Evolutionary conservation across 2,113 vertebrate species (phyloP).

Genomic region (Apodemus speciosus): DNA sequence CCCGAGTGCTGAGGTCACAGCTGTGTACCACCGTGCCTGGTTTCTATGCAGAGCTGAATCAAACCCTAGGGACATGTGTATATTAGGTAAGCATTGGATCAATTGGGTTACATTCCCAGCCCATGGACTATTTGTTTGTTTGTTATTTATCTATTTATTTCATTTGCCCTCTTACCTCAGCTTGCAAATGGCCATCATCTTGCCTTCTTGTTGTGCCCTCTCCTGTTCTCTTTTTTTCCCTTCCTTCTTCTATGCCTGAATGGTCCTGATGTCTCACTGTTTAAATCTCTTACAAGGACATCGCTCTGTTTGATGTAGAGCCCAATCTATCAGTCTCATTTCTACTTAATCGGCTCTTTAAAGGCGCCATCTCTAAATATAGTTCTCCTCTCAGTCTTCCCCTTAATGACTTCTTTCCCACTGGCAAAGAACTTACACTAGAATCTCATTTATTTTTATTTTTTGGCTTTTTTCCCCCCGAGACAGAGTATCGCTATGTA

Average conservation of each 20-base stretch:
- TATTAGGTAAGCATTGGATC: neutral
- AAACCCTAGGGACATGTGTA: neutral
- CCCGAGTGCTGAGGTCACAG: neutral
- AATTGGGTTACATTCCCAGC: neutral
- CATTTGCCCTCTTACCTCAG: neutral
- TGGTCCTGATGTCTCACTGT: neutral
- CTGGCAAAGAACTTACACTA: neutral
- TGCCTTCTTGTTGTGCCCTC: neutral
- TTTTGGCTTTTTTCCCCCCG: neutral
- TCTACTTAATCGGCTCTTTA: constrained; percentile 10
- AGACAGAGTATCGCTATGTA: neutral
- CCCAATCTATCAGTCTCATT: neutral
- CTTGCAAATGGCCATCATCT: neutral
- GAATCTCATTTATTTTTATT: neutral
- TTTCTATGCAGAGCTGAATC: neutral
- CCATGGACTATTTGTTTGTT: neutral
- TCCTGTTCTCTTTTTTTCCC: neutral
- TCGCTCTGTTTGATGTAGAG: neutral
- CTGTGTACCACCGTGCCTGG: too few species aligned
- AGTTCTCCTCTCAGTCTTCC: neutral
- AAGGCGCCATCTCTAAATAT: neutral
- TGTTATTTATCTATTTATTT: neutral
- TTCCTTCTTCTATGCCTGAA: neutral
- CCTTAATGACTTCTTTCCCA: neutral
- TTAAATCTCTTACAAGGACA: constrained; percentile 31